Conservation (phyloP, 2,797 vertebrate species). For the Oceanodroma leucorhoa region DNA sequence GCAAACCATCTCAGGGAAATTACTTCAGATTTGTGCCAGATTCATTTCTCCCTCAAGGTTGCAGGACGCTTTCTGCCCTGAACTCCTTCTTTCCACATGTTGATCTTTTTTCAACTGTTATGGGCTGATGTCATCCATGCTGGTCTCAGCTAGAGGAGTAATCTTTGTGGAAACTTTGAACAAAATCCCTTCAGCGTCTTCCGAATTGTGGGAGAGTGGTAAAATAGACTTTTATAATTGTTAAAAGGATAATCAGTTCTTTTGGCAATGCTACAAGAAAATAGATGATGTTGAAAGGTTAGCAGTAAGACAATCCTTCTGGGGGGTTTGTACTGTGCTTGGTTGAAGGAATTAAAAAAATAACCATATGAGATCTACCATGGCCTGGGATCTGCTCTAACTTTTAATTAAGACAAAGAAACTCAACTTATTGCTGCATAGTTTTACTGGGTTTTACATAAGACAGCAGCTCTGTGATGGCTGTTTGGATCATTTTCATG, state of each 20-base stretch:
- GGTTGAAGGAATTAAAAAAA: neutral
- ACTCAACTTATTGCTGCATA: neutral
- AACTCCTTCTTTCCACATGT: neutral
- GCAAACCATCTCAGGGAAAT: neutral
- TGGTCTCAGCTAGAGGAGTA: conserved; percentile 12
- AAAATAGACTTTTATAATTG: neutral
- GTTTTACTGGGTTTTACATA: neutral
- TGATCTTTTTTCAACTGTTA: neutral
- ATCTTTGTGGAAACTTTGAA: conserved; percentile 40
- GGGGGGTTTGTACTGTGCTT: neutral
- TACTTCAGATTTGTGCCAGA: neutral
- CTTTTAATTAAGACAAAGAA: neutral
- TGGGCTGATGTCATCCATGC: conserved; percentile 15
- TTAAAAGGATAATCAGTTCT: neutral
- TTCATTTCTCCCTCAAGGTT: neutral
- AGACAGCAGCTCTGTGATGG: neutral
- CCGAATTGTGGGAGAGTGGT: neutral
- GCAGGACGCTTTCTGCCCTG: neutral
- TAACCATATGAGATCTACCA: neutral
- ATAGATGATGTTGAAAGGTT: neutral
- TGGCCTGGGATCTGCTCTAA: neutral
- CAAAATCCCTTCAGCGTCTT: neutral
- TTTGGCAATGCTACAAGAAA: neutral
- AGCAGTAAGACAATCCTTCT: neutral
- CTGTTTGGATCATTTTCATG: neutral